Evolutionary conservation across 2,888 invertebrate species (phyloP), one percentile per base, ranked within the genome.

Genomic region (Eugnorisma glareosa): DNA sequence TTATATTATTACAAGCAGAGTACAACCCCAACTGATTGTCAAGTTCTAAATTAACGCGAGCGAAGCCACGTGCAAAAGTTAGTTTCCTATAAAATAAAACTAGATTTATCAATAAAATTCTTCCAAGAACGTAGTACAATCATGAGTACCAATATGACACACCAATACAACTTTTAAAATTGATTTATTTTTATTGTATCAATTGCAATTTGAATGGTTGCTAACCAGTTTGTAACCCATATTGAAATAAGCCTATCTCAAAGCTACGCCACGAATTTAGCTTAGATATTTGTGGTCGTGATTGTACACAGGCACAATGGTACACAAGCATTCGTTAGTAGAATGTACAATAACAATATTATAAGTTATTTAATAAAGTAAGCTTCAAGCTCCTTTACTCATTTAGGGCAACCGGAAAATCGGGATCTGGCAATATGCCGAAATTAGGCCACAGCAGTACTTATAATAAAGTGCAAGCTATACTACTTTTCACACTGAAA

Each of bases 331-430:
- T 48, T 57, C 28, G 24, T 28, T 3, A 24, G 28, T 24, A 31
- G 40, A 77, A 63, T 8, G 18, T 10, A 51, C 11, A 61, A 40
- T 57, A 54, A 37, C 31, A 40, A 40, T 40, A 40, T 40, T 40
- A 28, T 28, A n/a, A n/a, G 5, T 61, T 21, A 73, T 61, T 72
- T 66, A 45, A 59, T 57, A 21, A 45, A 37, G 37, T 24, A 28
- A 48, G 37, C 18, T 66, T 18, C 43, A 43, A 51, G 35, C 28
- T 75, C 21, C 40, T 54, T 43, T 51, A 67, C n/a, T 59, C 15
- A 80, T 48, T 51, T 72, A 77, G 68, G 77, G 59, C 71, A 77
- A 35, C n/a, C n/a, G 51, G 21, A 45, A 51, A 77, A 51, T 57
- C 35, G 40, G 48, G 11, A 66, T 77, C 51, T 77, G 51, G 83